phyloP scores from a whole-genome alignment of 2,797 vertebrate genomes.

The Acanthornis magna region DNA sequence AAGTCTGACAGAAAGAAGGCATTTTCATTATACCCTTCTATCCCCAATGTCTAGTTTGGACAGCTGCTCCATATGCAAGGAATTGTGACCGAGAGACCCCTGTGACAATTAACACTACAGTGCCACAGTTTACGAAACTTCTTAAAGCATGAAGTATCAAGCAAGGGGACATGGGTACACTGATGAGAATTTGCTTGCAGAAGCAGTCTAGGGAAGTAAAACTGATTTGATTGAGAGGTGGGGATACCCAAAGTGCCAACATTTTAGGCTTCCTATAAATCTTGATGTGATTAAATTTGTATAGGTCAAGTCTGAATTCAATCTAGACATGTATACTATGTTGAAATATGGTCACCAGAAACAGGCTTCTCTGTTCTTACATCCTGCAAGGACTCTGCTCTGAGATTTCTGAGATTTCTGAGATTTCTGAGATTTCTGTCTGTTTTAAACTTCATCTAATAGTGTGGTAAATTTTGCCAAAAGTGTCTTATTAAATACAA shows the following conservation, averaged over 20 bases:
- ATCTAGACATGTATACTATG: rapidly evolving
- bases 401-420: background rate
- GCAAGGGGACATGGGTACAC: background rate
- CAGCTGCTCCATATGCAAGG: background rate
- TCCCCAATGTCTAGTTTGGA: background rate
- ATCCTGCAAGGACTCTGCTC: background rate
- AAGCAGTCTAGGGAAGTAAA: background rate
- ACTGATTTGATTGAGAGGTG: background rate
- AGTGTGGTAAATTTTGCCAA: background rate
- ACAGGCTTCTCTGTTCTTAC: background rate
- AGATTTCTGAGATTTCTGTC: background rate
- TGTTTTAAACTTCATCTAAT: background rate
- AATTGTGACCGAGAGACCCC: background rate
- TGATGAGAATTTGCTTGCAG: background rate
- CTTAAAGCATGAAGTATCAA: background rate
- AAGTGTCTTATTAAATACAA: background rate
- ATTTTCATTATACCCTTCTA: background rate
- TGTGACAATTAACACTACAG: background rate
- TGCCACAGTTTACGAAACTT: background rate
- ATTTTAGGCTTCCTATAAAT: background rate
- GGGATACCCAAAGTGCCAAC: background rate
- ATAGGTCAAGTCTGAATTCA: background rate
- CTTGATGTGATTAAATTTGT: background rate
- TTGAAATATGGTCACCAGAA: background rate
- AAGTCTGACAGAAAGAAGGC: background rate